Conservation (phyloP, 1,140 invertebrate genomes). For the Brachionus rotundiformis region DNA sequence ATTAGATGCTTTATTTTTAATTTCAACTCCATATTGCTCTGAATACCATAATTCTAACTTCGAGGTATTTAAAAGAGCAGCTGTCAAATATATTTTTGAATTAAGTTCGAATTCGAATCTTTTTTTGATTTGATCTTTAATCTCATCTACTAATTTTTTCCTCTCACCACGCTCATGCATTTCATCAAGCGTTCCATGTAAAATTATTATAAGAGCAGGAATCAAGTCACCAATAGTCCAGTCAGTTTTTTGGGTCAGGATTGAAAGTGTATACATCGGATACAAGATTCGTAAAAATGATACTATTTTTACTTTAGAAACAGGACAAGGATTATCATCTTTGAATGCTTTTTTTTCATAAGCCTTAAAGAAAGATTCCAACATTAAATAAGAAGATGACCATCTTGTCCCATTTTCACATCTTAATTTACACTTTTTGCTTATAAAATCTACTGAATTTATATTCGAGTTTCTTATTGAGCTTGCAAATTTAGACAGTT, state of each 20-base stretch:
- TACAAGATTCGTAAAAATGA: background rate
- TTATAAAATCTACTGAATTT: background rate
- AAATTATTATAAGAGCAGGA: background rate
- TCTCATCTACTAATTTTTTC: background rate
- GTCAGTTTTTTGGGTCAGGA: background rate
- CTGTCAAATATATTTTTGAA: no score
- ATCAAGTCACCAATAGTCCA: background rate
- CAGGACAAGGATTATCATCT: background rate
- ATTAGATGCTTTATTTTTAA: background rate
- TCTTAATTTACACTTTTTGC: background rate
- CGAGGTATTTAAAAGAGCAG: no score
- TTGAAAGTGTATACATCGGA: background rate
- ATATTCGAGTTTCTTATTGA: background rate
- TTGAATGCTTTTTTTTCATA: background rate
- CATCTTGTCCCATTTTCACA: slow-evolving; percentile 11
- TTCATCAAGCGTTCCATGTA: background rate
- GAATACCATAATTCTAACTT: no score
- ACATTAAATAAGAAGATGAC: background rate
- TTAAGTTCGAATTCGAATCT: background rate
- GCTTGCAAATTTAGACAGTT: no score
- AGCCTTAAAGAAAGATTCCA: background rate
- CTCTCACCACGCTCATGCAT: background rate
- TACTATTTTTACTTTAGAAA: background rate
- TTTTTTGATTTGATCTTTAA: background rate
- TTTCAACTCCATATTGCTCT: no score